Conservation (phyloP, 2,113 vertebrate genomes). For the Pollimyrus isidori region DNA sequence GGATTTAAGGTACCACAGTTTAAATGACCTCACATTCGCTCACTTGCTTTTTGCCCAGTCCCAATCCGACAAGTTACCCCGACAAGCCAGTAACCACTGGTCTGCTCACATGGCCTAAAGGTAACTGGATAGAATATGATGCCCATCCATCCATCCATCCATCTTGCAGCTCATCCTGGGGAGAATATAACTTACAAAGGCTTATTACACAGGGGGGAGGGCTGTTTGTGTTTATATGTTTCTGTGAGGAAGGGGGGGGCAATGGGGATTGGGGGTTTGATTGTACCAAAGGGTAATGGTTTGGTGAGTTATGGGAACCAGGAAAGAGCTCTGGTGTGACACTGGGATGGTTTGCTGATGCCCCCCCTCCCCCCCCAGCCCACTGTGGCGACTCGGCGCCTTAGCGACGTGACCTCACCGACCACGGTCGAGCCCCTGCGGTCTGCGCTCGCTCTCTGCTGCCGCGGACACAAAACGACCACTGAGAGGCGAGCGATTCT, state of each 20-base stretch:
- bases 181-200: neutral
- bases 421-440: neutral
- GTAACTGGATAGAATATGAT: neutral
- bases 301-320: neutral
- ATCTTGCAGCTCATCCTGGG: neutral
- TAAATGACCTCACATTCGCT: no score
- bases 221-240: neutral
- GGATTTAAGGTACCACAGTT: no score
- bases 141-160: neutral
- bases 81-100: neutral
- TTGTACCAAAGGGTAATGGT: neutral
- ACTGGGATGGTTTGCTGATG: neutral
- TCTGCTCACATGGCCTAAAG: neutral
- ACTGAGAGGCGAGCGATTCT: neutral
- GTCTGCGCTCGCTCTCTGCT: neutral
- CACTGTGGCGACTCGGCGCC: slow-evolving; percentile 3
- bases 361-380: neutral
- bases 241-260: neutral
- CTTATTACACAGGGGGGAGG: neutral
- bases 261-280: neutral
- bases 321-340: neutral
- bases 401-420: neutral
- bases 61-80: no score
- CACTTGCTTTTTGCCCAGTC: no score
- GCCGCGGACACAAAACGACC: neutral